Evolutionary conservation across 1,140 invertebrate genomes (phyloP), one percentile per base, ranked within the genome.

Genomic region (Apis mellifera): DNA sequence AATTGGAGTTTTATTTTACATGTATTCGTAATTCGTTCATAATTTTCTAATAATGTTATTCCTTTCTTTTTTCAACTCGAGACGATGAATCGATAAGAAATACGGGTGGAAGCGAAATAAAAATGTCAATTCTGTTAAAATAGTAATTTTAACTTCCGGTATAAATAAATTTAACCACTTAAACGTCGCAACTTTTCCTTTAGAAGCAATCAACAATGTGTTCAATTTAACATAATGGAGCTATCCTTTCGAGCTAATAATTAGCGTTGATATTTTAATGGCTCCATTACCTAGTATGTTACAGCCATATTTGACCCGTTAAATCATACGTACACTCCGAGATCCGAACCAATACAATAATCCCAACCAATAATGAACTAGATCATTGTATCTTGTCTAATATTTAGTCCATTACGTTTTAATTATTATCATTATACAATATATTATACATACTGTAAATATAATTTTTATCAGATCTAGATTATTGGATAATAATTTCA

Each of bases 251-350:
- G 15, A 21, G 74, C 32, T 66, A 62, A 55, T 82, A 82, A 82
- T 78, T 82, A 82, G 17, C 75, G 52, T n/a, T 78, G 75, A 82
- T 78, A 78, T 82, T 82, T 82, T 82, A 82, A 82, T 82, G 42
- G 78, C 12, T 64, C 74, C 68, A 82, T 86, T 84, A 86, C 62
- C 21, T 21, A 82, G 64, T 60, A 78, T 82, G 84, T 86, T 57
- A 57, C 60, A 55, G 66, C 50, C 60, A 55, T 55, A 76, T 64
- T 69, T 57, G 48, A 64, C 48, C 57, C 17, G 66, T 71, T 70
- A 82, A 70, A 70, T 78, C 26, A 48, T 70, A 62, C 17, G 15
- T 59, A n/a, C 23, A 11, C 17, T 73, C 77, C 71, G 68, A 83
- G 52, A 54, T 42, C 7, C 21, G 5, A 4, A 21, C 15, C 21